These are phyloP conservation scores for Alca torda DNA, from an alignment of 2,797 vertebrate species.

Conservation along the genomic window DNA sequence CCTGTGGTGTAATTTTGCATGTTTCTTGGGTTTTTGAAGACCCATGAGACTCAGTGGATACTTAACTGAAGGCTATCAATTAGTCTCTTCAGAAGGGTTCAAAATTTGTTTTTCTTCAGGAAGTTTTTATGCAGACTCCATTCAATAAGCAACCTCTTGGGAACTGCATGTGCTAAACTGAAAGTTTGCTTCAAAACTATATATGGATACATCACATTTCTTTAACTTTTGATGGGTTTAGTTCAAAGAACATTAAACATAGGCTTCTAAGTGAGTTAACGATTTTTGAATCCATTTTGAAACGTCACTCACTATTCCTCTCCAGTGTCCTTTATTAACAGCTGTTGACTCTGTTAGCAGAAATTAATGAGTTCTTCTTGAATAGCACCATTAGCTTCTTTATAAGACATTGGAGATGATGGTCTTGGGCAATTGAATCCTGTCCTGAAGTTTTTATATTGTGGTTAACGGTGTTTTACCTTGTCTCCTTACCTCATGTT, in stretches of 20 bases:
- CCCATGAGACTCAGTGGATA: background rate
- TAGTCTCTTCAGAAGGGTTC: background rate
- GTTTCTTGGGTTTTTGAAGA: background rate
- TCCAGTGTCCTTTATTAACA: background rate
- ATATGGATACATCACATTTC: background rate
- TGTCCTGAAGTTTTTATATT: background rate
- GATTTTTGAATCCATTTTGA: background rate
- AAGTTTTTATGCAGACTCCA: background rate
- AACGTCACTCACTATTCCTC: background rate
- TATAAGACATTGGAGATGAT: background rate
- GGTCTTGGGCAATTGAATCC: background rate
- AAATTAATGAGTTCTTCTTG: background rate
- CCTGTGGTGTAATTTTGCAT: background rate
- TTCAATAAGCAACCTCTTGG: background rate
- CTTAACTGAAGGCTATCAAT: background rate
- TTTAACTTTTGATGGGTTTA: background rate
- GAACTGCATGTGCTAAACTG: background rate
- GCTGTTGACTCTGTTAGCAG: background rate
- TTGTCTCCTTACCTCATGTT: background rate
- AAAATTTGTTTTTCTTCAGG: background rate
- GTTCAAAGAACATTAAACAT: background rate
- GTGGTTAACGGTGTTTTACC: background rate
- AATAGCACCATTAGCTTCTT: background rate
- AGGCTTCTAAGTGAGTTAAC: background rate
- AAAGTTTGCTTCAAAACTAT: background rate